Evolutionary conservation across 2,113 vertebrate genomes (phyloP).

Genomic region (Hassar affinis): DNA sequence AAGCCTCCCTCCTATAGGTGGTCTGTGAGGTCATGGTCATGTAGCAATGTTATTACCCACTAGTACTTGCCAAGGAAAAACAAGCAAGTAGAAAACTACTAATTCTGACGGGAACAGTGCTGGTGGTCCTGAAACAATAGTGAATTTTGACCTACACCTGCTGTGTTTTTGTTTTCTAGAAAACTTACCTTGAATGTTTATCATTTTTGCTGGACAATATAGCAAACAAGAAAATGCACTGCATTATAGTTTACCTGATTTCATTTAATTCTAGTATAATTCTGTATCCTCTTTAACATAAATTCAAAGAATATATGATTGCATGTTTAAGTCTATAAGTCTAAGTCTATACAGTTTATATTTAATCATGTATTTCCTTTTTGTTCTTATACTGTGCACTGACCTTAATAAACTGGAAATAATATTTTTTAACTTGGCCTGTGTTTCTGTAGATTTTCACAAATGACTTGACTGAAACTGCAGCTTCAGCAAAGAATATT

Average conservation of each 20-base stretch:
- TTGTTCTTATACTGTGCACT: neutral
- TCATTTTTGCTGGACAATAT: neutral
- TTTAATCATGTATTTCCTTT: neutral
- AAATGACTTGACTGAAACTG: neutral
- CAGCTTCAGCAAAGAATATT: neutral
- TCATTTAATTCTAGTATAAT: neutral
- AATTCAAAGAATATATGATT: neutral
- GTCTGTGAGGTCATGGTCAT: no score
- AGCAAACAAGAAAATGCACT: neutral
- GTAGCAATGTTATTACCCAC: neutral
- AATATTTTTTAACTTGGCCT: neutral
- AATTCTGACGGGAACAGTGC: neutral
- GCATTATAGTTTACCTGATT: neutral
- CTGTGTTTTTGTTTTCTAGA: neutral
- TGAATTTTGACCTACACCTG: neutral
- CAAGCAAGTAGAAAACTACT: neutral
- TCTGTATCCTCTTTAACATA: neutral
- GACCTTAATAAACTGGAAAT: slow-evolving; percentile 9
- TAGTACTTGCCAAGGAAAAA: neutral
- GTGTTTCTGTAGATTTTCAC: neutral
- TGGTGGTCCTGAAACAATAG: neutral
- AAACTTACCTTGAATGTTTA: neutral
- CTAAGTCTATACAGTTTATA: neutral
- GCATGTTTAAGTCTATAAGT: neutral
- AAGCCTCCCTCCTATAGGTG: neutral